Evolutionary conservation across 2,113 vertebrate species (phyloP).

Genomic region (Gracilinanus agilis): DNA sequence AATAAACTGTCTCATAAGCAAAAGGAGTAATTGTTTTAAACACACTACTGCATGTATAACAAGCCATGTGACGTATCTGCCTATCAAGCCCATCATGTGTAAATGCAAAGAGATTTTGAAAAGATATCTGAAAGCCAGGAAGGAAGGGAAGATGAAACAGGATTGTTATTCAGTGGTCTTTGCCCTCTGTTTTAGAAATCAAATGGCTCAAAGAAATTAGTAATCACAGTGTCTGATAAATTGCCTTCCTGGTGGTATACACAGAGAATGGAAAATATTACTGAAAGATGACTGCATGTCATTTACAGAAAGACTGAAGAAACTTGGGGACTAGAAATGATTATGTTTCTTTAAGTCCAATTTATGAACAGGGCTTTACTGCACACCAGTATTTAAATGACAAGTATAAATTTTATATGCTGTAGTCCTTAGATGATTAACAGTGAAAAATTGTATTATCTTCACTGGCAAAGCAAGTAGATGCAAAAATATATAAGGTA

Average conservation of each 20-base stretch:
- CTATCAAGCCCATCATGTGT: constrained; percentile 25
- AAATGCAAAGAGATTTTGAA: constrained; percentile 51
- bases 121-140: constrained; percentile 57
- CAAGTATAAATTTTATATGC: constrained; percentile 11
- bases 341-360: constrained; percentile 32
- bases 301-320: background rate
- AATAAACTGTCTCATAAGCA: constrained; percentile 69
- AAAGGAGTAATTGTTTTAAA: constrained; percentile 67
- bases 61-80: constrained; percentile 60
- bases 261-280: constrained; percentile 52
- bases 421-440: constrained; percentile 31
- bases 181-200: background rate
- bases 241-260: background rate
- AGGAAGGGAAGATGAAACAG: constrained; percentile 17
- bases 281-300: constrained; percentile 16
- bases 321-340: rapidly evolving
- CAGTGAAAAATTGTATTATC: background rate
- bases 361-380: background rate
- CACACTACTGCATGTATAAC: constrained; percentile 63
- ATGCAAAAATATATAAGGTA: background rate
- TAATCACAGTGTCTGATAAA: constrained; percentile 18
- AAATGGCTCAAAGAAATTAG: constrained; percentile 35
- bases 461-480: background rate
- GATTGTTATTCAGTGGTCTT: background rate
- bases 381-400: constrained; percentile 11